Evolutionary conservation across 2,888 invertebrate species (phyloP), one percentile per base, ranked within the genome.

Genomic region (Ichneumoninae sp.): DNA sequence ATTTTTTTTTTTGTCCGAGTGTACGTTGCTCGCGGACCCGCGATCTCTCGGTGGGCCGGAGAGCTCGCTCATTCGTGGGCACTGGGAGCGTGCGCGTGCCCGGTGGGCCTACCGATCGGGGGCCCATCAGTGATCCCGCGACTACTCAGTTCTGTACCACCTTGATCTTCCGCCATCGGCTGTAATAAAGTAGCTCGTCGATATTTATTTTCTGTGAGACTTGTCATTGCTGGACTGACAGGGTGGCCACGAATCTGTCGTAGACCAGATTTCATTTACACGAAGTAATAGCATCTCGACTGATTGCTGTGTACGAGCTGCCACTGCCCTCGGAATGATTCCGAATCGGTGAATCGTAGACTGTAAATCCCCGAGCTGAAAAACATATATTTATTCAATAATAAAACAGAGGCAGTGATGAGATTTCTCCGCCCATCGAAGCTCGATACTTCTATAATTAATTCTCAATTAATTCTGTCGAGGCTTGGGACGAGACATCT

Each of bases 11-110:
- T n/a, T n/a, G 65, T 71, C 75, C 19, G 47, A 47, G 60, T 66
- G 50, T 81, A 60, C 76, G 84, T 79, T 79, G 68, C 78, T 54
- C 72, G 72, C 76, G 74, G 71, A 70, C 72, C 76, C 54, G 66
- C 69, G 69, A 83, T 70, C 66, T 69, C 71, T 85, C 74, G 68
- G 71, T 80, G 69, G 70, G 70, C 66, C 68, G 8, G 44, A 22
- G 30, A 47, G 78, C 36, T 30, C 69, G 75, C 66, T 78, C 66
- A 80, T 82, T 77, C 69, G 75, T 80, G 52, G 68, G 78, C 74
- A 82, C 66, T 57, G 71, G 70, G 80, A 86, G 68, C 80, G 84
- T 77, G 80, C 82, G 80, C 84, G 86, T 85, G 84, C 84, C 84
- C 82, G 82, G 83, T 83, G 82, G 77, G 77, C 86, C 72, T 54